Evolutionary conservation across 2,113 vertebrate species (phyloP), one percentile per base, ranked within the genome.

Genomic region (Microcebus griseorufus): DNA sequence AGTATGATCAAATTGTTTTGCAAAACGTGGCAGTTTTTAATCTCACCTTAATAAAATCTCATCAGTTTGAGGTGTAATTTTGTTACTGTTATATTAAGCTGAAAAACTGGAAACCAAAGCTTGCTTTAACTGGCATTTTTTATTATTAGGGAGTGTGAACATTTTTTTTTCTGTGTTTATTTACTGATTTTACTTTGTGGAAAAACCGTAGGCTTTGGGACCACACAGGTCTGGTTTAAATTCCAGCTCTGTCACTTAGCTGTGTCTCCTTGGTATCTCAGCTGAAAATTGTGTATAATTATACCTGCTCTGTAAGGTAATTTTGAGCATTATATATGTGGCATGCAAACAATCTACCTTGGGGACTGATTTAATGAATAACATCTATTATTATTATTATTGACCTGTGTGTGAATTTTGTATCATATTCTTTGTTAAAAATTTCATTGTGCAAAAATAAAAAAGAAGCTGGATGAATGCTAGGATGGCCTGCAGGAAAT

Each of bases 101-200:
- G 29, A 62, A 79, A 85, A 95, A 72, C 34, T 23, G 11, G 39
- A 80, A 84, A 67, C 53, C 16, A 42, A 92, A 88, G 14, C 22
- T 60, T 90, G 20, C 16, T 90, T 62, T 78, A 78, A 64, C 73
- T 67, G 64, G 23, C 23, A 55, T 55, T 76, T 83, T 73, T 97
- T 18, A 65, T 83, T 90, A 83, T 79, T 94, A 79, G 9, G 9
- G 12, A 32, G 4, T 85, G 70, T 60, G 9, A 88, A 62, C 8
- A 73, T 6, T 70, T 82, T 72, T 58, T 95, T 67, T 67, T 73
- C 42, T 18, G 2, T 89, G 39, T 91, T 95, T 29, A 92, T 89
- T 94, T 81, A 90, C 13, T 51, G 23, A 64, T 97, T 96, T 55
- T 10, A 86, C 8, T 78, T 86, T 60, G 58, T 94, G 72, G 70